Percentiles rank a stretch among this genome's conserved stretches.
phyloP scores from a whole-genome alignment of 1,140 invertebrate species.

The Goniozus legneri region DNA sequence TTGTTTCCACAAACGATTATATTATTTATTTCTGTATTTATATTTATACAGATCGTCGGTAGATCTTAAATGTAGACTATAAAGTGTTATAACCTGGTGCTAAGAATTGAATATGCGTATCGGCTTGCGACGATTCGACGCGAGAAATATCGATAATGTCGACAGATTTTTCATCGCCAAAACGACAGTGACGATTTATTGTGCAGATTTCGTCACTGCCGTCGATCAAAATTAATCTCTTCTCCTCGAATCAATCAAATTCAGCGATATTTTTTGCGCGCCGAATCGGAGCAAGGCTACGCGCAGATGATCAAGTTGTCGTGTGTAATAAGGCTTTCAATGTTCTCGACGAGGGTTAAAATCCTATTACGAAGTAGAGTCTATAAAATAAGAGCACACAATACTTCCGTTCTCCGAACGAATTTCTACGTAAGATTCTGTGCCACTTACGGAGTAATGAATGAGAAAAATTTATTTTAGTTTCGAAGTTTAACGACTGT shows the following conservation, averaged over 20 bases:
- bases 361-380: too few relatives aligned
- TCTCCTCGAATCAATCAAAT: too few relatives aligned
- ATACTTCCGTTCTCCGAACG: too few relatives aligned
- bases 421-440: too few relatives aligned
- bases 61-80: slow-evolving; percentile 22
- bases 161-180: slow-evolving; percentile 4
- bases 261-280: too few relatives aligned
- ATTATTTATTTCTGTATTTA: slow-evolving; percentile 29
- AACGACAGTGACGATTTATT: slow-evolving; percentile 10
- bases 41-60: slow-evolving; percentile 28
- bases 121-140: background rate
- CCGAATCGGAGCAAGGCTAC: too few relatives aligned
- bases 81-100: slow-evolving; percentile 25
- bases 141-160: background rate
- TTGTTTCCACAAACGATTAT: too few relatives aligned
- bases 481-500: too few relatives aligned
- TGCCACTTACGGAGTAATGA: too few relatives aligned
- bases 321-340: slow-evolving; percentile 14
- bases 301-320: background rate
- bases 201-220: slow-evolving; percentile 10
- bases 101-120: slow-evolving; percentile 12
- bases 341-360: too few relatives aligned
- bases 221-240: slow-evolving; percentile 1
- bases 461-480: too few relatives aligned
- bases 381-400: too few relatives aligned